Evolutionary conservation across 2,113 vertebrate genomes (phyloP), one percentile per base, ranked within the genome.

Genomic region (Meriones unguiculatus): DNA sequence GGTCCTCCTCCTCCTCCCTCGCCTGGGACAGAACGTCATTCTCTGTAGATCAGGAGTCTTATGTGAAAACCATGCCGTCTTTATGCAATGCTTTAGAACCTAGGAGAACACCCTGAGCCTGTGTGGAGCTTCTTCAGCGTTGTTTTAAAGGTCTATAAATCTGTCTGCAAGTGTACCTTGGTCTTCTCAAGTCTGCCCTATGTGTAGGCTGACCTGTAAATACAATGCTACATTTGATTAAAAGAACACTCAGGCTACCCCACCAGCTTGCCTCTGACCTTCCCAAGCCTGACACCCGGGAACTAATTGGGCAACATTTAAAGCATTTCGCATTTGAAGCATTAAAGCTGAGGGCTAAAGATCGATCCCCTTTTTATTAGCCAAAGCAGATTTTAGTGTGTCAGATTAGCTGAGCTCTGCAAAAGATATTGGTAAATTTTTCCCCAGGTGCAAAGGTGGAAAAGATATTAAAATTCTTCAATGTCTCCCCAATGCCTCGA

Each of bases 391-490:
- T 69, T 92, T 93, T 59, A 69, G 92, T 80, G 81, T 69, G 86
- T 94, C 95, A 86, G 91, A 82, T 97, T 78, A 95, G 90, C 95
- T 69, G 59, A 90, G 86, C 38, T 88, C 96, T 86, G 97, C 89
- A 90, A 59, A 97, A 75, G 76, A 89, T 92, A 87, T 80, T 92
- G 91, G 95, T 94, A 95, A 98, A 94, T 87, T 75, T 87, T 97
- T 96, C 91, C 95, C 95, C 97, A 97, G 96, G 97, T 96, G 96
- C 90, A 91, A 97, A 92, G 76, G 94, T 96, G 97, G 96, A 97
- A 98, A 98, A 97, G 57, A 97, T 97, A 97, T 97, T 98, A 98
- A 98, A 97, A 97, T 98, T 97, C 96, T 93, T 98, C 91, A 67
- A 72, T 35, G 89, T 97, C 94, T 98, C 97, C 97, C 96, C 93